A percentile compares a stretch with the other conserved stretches of the same genome.
Conservation (phyloP, 2,797 vertebrate species). For the Aselliscus stoliczkanus region DNA sequence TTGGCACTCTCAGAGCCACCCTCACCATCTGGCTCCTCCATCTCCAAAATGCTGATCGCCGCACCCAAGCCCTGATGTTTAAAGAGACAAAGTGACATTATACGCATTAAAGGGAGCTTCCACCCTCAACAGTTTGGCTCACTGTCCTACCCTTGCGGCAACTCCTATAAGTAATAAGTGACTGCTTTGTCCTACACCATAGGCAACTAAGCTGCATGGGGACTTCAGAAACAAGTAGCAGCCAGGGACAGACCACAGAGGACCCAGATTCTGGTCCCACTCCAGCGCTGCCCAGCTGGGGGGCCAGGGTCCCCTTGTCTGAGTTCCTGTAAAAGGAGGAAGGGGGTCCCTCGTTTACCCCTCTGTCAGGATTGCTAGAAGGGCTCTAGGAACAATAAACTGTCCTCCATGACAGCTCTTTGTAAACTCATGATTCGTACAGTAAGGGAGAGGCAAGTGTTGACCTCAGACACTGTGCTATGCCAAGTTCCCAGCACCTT, state of each 20-base stretch:
- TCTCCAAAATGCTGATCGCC: neutral
- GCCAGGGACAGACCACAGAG: no score
- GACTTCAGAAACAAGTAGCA: neutral
- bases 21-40: neutral
- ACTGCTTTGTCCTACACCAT: neutral
- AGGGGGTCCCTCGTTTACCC: accelerated
- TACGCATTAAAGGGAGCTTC: neutral
- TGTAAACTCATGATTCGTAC: neutral
- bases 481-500: accelerated
- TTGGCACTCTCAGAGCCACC: no score
- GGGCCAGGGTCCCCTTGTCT: neutral
- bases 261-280: neutral
- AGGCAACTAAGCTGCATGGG: neutral
- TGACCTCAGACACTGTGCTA: neutral
- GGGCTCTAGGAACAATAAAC: neutral
- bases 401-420: neutral
- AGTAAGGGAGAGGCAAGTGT: neutral
- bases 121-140: neutral
- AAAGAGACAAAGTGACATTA: neutral
- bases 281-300: no score
- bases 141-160: neutral
- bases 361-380: neutral
- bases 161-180: neutral
- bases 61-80: neutral
- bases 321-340: no score